A percentile compares a stretch with the other conserved stretches of the same genome.
Evolutionary conservation across 2,888 invertebrate species (phyloP).

Genomic region (Drosophila kambysellisi): DNA sequence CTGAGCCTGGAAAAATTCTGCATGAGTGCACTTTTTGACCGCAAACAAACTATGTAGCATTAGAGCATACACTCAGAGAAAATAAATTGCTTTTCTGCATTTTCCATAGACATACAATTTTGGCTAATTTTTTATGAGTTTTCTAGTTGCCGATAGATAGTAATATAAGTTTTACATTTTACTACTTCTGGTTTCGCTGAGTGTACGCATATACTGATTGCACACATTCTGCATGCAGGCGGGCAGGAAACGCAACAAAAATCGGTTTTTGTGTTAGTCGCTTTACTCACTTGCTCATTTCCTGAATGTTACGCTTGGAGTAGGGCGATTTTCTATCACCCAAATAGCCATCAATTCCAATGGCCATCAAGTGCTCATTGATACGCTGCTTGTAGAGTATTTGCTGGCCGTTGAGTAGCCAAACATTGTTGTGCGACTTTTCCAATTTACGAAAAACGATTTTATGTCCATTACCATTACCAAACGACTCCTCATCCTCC

Average conservation of each 20-base stretch:
- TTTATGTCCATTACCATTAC: slow-evolving; percentile 85
- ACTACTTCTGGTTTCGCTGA: slow-evolving; percentile 15
- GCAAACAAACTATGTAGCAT: slow-evolving; percentile 64
- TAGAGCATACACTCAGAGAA: slow-evolving; percentile 58
- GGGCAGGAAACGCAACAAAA: background rate
- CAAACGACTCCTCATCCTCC: slow-evolving; percentile 85
- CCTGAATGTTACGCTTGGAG: slow-evolving; percentile 85
- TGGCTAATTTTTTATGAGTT: background rate
- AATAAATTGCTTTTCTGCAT: background rate
- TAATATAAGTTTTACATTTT: background rate
- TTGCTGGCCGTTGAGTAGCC: slow-evolving; percentile 84
- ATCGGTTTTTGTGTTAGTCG: background rate
- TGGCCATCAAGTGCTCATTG: slow-evolving; percentile 84
- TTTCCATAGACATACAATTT: background rate
- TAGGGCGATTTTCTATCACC: slow-evolving; percentile 85
- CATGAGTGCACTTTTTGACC: slow-evolving; percentile 78
- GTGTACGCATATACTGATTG: slow-evolving; percentile 36
- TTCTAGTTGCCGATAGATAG: rapidly evolving
- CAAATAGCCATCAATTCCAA: slow-evolving; percentile 85
- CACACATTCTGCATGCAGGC: slow-evolving; percentile 12
- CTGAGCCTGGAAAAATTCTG: slow-evolving; percentile 72
- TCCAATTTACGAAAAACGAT: slow-evolving; percentile 85
- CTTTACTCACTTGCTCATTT: slow-evolving; percentile 83
- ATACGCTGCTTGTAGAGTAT: slow-evolving; percentile 84
- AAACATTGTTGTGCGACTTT: slow-evolving; percentile 83